Percentiles rank a stretch among this genome's conserved stretches.
phyloP scores from a whole-genome alignment of 2,797 vertebrate species.

The Microctenopoma steveboyesi region DNA sequence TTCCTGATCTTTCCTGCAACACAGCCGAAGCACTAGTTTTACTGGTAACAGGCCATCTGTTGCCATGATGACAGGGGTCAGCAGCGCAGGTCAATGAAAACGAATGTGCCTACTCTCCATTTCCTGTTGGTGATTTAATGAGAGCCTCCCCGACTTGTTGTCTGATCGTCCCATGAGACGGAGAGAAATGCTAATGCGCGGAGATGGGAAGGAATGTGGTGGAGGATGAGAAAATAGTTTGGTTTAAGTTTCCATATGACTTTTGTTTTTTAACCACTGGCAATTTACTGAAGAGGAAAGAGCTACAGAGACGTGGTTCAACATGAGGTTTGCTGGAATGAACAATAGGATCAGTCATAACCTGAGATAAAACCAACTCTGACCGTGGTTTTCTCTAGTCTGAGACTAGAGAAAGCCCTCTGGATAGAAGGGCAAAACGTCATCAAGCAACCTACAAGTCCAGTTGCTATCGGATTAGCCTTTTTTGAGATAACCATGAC shows the following conservation, averaged over 20 bases:
- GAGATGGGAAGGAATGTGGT: slow-evolving; percentile 4
- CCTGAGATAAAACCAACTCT: too few relatives aligned
- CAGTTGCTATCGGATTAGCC: too few relatives aligned
- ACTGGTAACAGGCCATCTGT: slow-evolving; percentile 36
- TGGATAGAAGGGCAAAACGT: too few relatives aligned
- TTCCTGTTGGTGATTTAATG: slow-evolving; percentile 46
- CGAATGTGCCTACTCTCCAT: slow-evolving; percentile 45
- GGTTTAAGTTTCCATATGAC: slow-evolving; percentile 1
- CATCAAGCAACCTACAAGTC: too few relatives aligned
- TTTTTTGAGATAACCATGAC: too few relatives aligned
- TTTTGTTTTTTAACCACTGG: background rate
- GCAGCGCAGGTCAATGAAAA: slow-evolving; percentile 50
- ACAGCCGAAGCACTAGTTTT: background rate
- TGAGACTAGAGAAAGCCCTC: too few relatives aligned
- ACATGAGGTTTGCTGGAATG: too few relatives aligned
- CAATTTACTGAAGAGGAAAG: background rate
- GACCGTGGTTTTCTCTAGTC: too few relatives aligned
- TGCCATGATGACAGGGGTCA: slow-evolving; percentile 55
- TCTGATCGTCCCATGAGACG: slow-evolving; percentile 1
- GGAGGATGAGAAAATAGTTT: slow-evolving; percentile 10
- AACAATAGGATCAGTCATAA: too few relatives aligned
- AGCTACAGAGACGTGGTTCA: background rate
- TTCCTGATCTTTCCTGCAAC: slow-evolving; percentile 14
- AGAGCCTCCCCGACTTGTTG: slow-evolving; percentile 1
- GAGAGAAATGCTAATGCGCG: slow-evolving; percentile 19